Conservation (phyloP, 1,140 invertebrate genomes). For the Penaeus japonicus region DNA sequence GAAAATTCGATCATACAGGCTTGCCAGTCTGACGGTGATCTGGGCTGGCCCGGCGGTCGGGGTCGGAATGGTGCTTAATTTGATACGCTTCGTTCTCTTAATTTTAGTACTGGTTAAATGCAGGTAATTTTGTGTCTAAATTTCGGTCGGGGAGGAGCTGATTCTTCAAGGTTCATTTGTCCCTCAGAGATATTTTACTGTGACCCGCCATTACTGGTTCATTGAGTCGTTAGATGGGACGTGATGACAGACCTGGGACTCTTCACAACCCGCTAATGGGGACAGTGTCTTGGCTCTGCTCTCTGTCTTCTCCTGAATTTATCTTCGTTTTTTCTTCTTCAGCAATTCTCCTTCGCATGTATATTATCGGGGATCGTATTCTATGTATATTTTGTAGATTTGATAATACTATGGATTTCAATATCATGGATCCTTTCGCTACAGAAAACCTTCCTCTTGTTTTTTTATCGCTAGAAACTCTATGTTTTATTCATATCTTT, state of each 20-base stretch:
- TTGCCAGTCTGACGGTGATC: too few species aligned
- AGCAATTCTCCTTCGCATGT: too few species aligned
- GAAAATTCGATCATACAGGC: neutral
- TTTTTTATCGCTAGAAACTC: too few species aligned
- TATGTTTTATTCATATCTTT: too few species aligned
- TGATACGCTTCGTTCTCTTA: constrained; percentile 7
- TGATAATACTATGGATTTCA: too few species aligned
- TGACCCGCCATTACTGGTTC: neutral
- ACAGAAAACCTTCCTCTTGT: too few species aligned
- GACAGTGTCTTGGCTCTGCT: neutral
- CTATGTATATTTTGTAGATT: too few species aligned
- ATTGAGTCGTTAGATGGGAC: constrained; percentile 9
- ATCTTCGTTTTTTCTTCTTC: too few species aligned
- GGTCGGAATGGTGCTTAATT: constrained; percentile 4
- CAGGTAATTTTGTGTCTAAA: neutral
- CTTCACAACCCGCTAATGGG: neutral
- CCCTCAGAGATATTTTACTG: neutral
- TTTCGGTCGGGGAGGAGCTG: neutral
- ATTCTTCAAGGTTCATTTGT: neutral
- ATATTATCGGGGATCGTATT: too few species aligned
- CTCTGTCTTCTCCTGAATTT: too few species aligned
- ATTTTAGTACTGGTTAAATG: constrained; percentile 16
- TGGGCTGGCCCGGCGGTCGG: too few species aligned
- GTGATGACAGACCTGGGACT: neutral
- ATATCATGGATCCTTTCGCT: too few species aligned